Percentiles rank a stretch among this genome's conserved stretches.
These are phyloP conservation scores for Microplitis deprimator DNA, from an alignment of 2,888 invertebrate genomes.

Conservation along the genomic window DNA sequence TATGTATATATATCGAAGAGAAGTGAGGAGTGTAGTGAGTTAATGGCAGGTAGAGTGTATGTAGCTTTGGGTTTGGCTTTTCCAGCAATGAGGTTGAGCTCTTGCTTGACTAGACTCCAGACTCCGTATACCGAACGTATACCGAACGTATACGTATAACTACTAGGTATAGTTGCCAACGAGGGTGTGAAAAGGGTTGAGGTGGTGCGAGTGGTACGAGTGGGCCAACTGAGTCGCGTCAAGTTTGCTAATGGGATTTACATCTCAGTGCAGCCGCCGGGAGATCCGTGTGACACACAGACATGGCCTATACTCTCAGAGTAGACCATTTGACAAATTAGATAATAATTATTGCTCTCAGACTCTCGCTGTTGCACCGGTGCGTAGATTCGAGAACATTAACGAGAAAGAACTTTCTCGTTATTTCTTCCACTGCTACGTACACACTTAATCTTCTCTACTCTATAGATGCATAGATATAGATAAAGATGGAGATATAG, in stretches of 20 bases:
- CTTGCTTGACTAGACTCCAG: background rate
- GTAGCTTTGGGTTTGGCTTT: conserved; percentile 28
- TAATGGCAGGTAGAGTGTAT: conserved; percentile 37
- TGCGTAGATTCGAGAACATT: conserved; percentile 32
- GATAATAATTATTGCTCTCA: conserved; percentile 58
- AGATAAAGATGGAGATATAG: conserved; percentile 4
- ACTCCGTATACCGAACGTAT: no score
- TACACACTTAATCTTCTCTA: background rate
- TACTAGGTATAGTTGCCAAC: background rate
- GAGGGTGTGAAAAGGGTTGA: background rate
- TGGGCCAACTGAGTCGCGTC: conserved; percentile 53
- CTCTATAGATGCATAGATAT: no score
- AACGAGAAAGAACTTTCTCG: conserved; percentile 28
- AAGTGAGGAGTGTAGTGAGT: conserved; percentile 33
- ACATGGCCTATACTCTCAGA: conserved; percentile 37
- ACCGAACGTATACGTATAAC: background rate
- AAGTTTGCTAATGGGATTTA: conserved; percentile 64
- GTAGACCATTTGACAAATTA: conserved; percentile 56
- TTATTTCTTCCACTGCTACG: background rate
- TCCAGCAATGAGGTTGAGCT: conserved; percentile 18
- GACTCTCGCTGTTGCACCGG: conserved; percentile 11
- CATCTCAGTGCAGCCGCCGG: conserved; percentile 52
- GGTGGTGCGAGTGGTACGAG: background rate
- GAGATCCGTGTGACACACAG: conserved; percentile 46
- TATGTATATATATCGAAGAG: conserved; percentile 12